Base-by-base conservation (phyloP, 2,113 vertebrate genomes). In the Cephalopterus ornatus region DNA sequence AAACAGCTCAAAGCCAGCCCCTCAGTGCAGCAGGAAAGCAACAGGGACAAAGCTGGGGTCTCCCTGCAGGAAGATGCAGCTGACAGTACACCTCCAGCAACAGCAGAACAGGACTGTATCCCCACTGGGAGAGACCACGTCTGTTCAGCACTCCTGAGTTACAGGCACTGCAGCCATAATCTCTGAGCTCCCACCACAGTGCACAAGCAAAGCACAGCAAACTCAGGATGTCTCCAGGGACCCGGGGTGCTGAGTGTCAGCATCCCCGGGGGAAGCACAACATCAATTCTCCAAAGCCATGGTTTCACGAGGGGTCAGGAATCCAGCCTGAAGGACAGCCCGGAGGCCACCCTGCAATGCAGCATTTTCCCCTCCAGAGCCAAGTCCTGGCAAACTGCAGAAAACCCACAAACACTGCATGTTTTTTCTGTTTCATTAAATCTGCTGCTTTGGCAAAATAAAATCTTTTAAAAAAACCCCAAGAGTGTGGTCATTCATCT, bases 341-440 rank as follows among this genome's bases (percentile, higher is more conserved):
- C 53, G 53, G 22, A 77, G 85, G 67, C 74, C 92, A 21, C 85
- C 85, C 96, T 91, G 95, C 95, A 96, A 88, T 97, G 93, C 92
- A 96, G 88, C 92, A 85, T 26, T 83, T 70, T 42, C 59, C 53
- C 75, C 49, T 42, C 67, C 68, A 66, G 75, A 96, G 85, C 88
- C 82, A 88, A 94, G 85, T 12, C 71, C 67, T 37, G 81, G 52
- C 72, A 75, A 95, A 85, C 68, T 78, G 82, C 79, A 49, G 71
- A 81, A 88, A 93, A 94, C 85, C 94, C 71, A 71, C 79, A 94
- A 91, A 76, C 72, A 30, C 47, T 44, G 41, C 44, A 71, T 0
- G 4, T 15, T 5, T 62, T 74, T 63, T 73, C 55, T 76, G 32
- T 86, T 90, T 68, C 76, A 87, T 68, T 80, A 91, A 47, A 77